phyloP scores from a whole-genome alignment of 2,113 vertebrate genomes.

The Antennarius striatus region DNA sequence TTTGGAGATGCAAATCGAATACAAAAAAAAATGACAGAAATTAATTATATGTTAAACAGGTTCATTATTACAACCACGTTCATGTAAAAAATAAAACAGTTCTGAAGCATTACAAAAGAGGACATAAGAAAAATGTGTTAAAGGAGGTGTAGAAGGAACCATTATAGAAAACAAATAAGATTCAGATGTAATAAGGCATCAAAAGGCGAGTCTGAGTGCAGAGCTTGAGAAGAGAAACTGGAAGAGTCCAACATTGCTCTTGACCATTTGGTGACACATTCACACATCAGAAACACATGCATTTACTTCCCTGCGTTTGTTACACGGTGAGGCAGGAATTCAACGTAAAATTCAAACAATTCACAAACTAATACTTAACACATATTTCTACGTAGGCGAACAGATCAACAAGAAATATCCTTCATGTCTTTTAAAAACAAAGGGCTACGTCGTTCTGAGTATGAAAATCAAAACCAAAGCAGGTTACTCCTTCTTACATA shows the following conservation, averaged over 20 bases:
- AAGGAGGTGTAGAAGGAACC: not conserved
- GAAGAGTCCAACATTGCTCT: too few relatives aligned
- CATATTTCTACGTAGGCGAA: constrained; percentile 12
- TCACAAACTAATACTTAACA: constrained; percentile 11
- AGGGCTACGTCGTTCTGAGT: not conserved
- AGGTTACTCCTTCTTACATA: constrained; percentile 7
- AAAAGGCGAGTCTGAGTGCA: constrained; percentile 15
- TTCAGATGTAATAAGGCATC: constrained; percentile 57
- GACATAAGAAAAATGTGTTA: not conserved
- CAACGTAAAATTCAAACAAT: constrained; percentile 8
- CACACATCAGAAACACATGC: too few relatives aligned
- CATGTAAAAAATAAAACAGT: constrained; percentile 36
- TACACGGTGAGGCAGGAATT: too few relatives aligned
- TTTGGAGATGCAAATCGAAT: constrained; percentile 27
- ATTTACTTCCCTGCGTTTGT: too few relatives aligned
- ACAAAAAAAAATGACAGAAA: constrained; percentile 35
- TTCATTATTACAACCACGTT: constrained; percentile 14
- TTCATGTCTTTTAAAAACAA: constrained; percentile 36
- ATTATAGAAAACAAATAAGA: constrained; percentile 8
- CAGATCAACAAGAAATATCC: constrained; percentile 25
- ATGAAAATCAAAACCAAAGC: constrained; percentile 15
- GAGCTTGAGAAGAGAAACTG: too few relatives aligned
- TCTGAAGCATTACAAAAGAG: constrained; percentile 13
- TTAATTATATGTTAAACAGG: constrained; percentile 51
- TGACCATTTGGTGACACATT: too few relatives aligned